Evolutionary conservation across 1,140 invertebrate genomes (phyloP), one percentile per base, ranked within the genome.

Genomic region (Calephelis nemesis): DNA sequence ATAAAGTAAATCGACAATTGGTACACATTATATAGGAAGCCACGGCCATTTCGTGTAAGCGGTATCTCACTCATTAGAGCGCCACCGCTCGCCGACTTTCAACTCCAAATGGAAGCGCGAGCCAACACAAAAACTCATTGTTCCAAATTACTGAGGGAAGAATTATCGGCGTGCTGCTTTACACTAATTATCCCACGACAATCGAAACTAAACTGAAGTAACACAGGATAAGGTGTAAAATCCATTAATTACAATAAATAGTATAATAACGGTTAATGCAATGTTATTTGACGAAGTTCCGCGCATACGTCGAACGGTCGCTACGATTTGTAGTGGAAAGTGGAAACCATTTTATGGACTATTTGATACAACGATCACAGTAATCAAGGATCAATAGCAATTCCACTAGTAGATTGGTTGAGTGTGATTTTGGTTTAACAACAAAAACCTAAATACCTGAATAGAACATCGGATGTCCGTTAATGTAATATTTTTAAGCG

Each of bases 101-200:
- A 52, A 30, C 52, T 15, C 8, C 52, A 39, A 54, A 54, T 54
- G 52, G 52, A 54, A 54, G 15, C 52, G 52, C 52, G 19, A 30
- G 19, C 52, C 52, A 30, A 54, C 52, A 30, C 52, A 54, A 54
- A 54, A 54, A 54, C 52, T 39, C 52, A 54, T 54, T 54, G 52
- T 58, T 11, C 52, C 52, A 58, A 58, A 58, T 58, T 58, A 58
- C 52, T 30, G 30, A 58, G 9, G 52, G 52, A 58, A 58, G 19
- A 58, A 58, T 58, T 58, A 58, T 39, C 19, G 52, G 52, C 11
- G 19, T 15, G 52, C 15, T 58, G 52, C 30, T 58, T 15, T 8
- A 52, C 50, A 52, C 15, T 30, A 58, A 30, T 58, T 58, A 58
- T 11, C 10, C 19, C 0, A 1, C 7, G 10, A 39, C 52, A 39